Evolutionary conservation across 2,113 vertebrate species (phyloP), one percentile per base, ranked within the genome.

Genomic region (Triplophysa tibetana): DNA sequence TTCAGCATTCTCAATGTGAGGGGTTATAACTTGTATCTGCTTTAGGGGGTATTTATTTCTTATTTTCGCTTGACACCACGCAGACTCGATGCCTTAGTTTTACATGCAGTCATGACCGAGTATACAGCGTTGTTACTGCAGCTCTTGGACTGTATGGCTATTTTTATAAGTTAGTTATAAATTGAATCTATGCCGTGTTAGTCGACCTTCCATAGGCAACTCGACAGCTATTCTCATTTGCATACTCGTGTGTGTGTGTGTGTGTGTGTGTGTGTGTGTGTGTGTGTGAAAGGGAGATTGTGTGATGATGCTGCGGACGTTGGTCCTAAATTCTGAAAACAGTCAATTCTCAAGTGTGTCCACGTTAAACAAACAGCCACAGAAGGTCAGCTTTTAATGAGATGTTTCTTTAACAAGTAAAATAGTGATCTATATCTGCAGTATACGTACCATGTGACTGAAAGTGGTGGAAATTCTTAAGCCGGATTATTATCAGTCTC

Each of bases 161-260:
- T 89, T 89, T 89, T 87, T 88, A 85, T 85, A 78, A n/a, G 38
- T 79, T 65, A 56, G 68, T 79, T 80, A 21, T 14, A 75, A 63
- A 80, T 75, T 48, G 16, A 65, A 45, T 77, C 43, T 60, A 48
- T 0, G n/a, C 54, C 11, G 45, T 77, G 61, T 77, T 54, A 21
- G 75, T 14, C 45, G 17, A 48, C 60, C 73, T 63, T 74, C 70
- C 54, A 74, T 61, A 23, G 29, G 21, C 2, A 2, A 75, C 58
- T 33, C 6, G 33, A 38, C 33, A 38, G 8, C 45, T 33, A 6
- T 62, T 65, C 74, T 65, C 43, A 52, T 76, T 74, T 41, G 13
- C 24, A 12, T 41, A 21, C 17, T 16, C 14, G 72, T 68, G 64
- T 7, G 54, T 14, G 14, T 16, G 62, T 24, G 24, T 24, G 1